Evolutionary conservation across 2,113 vertebrate species (phyloP), one percentile per base, ranked within the genome.

Genomic region (Toxostoma redivivum): DNA sequence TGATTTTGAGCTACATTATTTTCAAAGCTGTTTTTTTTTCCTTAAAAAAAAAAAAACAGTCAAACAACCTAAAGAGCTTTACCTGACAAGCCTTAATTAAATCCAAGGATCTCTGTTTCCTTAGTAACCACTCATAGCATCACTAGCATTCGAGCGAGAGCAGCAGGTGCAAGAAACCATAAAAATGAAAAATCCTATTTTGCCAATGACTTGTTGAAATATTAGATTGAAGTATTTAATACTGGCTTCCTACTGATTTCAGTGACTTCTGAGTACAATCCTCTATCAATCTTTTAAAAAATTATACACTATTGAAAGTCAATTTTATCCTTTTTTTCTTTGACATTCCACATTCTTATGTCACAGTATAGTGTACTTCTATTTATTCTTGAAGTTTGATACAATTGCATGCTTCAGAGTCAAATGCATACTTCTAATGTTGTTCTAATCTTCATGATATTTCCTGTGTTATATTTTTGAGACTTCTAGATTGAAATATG

Each of bases 41-140:
- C 0, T 23, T 9, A 15, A 23, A 28, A 72, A 35, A 25, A 33
- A 22, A 64, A 35, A 25, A 38, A 24, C 15, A 84, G 51, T 53
- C 25, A 81, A 78, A 70, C 35, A 92, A 79, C 66, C 19, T 65
- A 45, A 80, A 93, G 33, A 69, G 66, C 19, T 84, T 89, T 92
- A 95, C 84, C 72, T 92, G 81, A 71, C 69, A 89, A 86, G 64
- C 66, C 51, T 76, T 90, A 89, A 96, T 92, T 90, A 94, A 94
- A 95, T 92, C 51, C 61, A 79, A 71, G 77, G 65, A 56, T 84
- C 66, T 95, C 64, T 76, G 90, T 97, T 96, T 95, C 96, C 95
- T 80, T 95, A 94, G 79, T 67, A 96, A 97, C 92, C 53, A 71
- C 92, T 94, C 71, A 66, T 33, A 65, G 33, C 37, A 93, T 71